A percentile compares a stretch with the other conserved stretches of the same genome.
Evolutionary conservation across 2,888 invertebrate species (phyloP).

Genomic region (Drosophila diplacantha): DNA sequence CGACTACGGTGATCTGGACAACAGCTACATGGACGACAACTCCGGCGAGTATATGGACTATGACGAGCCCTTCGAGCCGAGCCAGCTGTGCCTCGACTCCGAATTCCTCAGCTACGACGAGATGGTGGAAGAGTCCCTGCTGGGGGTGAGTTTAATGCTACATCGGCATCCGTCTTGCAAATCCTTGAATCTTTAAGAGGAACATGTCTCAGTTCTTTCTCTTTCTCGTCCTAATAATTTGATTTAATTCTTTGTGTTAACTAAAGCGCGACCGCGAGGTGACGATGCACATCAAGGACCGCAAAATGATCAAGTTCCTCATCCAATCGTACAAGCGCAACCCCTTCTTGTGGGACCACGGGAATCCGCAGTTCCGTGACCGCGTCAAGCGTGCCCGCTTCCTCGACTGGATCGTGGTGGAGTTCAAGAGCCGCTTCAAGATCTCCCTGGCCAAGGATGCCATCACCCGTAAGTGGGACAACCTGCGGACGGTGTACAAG

Average conservation of each 20-base stretch:
- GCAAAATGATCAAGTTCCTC: conserved; percentile 75
- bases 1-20: conserved; percentile 54
- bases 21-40: conserved; percentile 51
- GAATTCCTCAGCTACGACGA: conserved; percentile 71
- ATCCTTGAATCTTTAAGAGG: background rate
- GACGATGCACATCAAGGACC: conserved; percentile 74
- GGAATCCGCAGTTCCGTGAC: conserved; percentile 73
- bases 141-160: conserved; percentile 60
- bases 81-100: conserved; percentile 46
- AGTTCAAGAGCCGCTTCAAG: conserved; percentile 73
- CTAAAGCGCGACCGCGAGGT: conserved; percentile 59
- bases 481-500: conserved; percentile 74
- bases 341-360: conserved; percentile 74
- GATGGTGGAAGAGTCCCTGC: conserved; percentile 72
- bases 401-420: conserved; percentile 71
- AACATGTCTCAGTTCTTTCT: background rate
- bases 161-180: background rate
- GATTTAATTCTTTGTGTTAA: background rate
- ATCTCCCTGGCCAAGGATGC: conserved; percentile 72
- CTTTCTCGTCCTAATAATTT: background rate
- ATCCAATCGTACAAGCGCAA: conserved; percentile 74
- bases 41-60: conserved; percentile 59
- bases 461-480: conserved; percentile 74
- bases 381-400: conserved; percentile 72
- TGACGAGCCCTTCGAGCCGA: conserved; percentile 33